Evolutionary conservation across 1,140 invertebrate genomes (phyloP), one percentile per base, ranked within the genome.

Genomic region (Drosophila littoralis): DNA sequence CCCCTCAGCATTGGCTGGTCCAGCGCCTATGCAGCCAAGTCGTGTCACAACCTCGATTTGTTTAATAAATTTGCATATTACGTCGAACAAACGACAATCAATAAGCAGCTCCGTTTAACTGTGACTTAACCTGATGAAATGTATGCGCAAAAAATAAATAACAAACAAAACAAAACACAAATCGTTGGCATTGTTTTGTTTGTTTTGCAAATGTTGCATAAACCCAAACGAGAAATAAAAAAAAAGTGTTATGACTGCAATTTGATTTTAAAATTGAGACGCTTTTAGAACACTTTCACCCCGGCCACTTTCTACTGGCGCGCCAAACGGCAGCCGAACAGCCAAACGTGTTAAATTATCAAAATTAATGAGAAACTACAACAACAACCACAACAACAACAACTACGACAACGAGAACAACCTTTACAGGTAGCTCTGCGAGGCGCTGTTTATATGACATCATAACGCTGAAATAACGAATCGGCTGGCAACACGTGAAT

Each of bases 31-130:
- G 54, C 15, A 12, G n/a, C 33, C 9, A 17, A 38, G 55, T 46
- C 52, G 77, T 71, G 81, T 73, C 54, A 54, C 61, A 79, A 81
- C 52, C 79, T 58, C 83, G 79, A 82, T 79, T 86, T 75, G 82
- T 82, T 85, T 48, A 66, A 81, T 82, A 63, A 77, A 86, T 86
- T 86, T 74, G 82, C 79, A 88, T 88, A 86, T 86, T 79, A 67
- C 72, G 73, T 70, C 64, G 67, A 65, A 59, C 67, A 55, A 76
- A 69, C 46, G 48, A 33, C 64, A 77, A 81, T 81, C 81, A 84
- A 85, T 85, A 72, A 81, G 42, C 77, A 79, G 63, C 75, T 77
- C 48, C 68, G 63, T 73, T 68, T 73, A 73, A 32, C 46, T 66
- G 7, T 51, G 43, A 63, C 77, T 61, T 46, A n/a, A 59, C 42